Base-by-base conservation (phyloP, 2,888 invertebrate species). In the Cosmia trapezina region DNA sequence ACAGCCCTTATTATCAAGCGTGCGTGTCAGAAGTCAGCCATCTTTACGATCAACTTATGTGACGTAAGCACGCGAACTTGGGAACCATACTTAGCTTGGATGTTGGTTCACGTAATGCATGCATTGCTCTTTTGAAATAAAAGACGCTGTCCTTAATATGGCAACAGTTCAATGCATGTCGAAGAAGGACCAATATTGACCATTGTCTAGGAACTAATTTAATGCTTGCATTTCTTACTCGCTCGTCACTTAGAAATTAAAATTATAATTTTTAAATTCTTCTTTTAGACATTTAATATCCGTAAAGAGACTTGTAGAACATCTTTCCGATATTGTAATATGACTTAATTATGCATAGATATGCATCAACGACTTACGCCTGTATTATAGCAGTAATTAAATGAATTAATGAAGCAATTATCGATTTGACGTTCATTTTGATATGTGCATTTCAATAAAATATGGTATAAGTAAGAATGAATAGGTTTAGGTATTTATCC, bases 1-100 rank as follows among this genome's bases (percentile, higher is more conserved):
- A 74, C 77, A 73, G 53, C 76, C 77, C 77, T 85, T 78, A 71
- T 84, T 87, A 83, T 67, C 69, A 65, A 59, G 49, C 73, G 61
- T 70, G 83, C 88, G 83, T 85, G 87, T 66, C 56, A 60, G 62
- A 37, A 65, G 85, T 68, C 73, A 70, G 81, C 83, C 83, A 81
- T 88, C 83, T 87, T 88, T 78, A 84, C 61, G 67, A 72, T 76
- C 72, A 67, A 81, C 69, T 88, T 86, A 88, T 88, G 83, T 80
- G 86, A 83, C 88, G 76, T 76, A 47, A n/a, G 56, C 88, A 88
- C 83, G 86, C 86, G 63, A 85, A 64, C 62, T 59, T 43, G 28
- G 45, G n/a, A 56, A 71, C 77, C 65, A 49, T 51, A 70, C 81
- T 83, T 83, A 78, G 33, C 60, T 41, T 54, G 37, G 53, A 71